A percentile compares a stretch with the other conserved stretches of the same genome.
These are phyloP conservation scores for Phoxinus dragarum DNA, from an alignment of 2,797 vertebrate genomes.

Conservation along the genomic window DNA sequence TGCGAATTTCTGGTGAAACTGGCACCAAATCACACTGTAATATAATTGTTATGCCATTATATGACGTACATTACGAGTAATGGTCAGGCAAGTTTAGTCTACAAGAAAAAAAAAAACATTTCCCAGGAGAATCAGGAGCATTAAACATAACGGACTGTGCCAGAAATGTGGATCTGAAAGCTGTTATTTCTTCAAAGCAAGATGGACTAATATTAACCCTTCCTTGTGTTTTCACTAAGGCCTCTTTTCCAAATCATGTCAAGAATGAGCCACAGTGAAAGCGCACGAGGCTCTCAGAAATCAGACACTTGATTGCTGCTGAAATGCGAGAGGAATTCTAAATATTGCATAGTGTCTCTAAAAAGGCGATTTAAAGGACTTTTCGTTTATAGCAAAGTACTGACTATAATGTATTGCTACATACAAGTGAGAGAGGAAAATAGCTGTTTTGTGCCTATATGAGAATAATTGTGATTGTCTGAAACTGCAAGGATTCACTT, in stretches of 20 bases:
- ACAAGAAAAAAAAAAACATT: not conserved
- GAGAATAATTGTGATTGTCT: not conserved
- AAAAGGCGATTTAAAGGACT: not conserved
- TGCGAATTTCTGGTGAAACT: not conserved
- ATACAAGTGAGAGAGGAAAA: not conserved
- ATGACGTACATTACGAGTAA: not conserved
- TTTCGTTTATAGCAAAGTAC: not conserved
- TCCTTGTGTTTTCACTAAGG: not conserved
- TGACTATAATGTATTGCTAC: slow-evolving; percentile 1
- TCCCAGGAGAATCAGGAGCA: not conserved
- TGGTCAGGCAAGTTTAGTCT: not conserved
- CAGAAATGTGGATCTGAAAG: not conserved
- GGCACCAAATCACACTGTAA: not conserved
- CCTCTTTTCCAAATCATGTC: slow-evolving; percentile 21
- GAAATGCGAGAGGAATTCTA: slow-evolving; percentile 13
- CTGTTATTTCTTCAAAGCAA: not conserved
- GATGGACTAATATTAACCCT: not conserved
- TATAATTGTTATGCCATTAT: not conserved
- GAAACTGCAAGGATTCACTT: not conserved
- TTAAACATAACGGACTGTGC: not conserved
- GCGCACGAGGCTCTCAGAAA: not conserved
- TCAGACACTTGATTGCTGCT: slow-evolving; percentile 21
- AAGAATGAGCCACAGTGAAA: slow-evolving; percentile 17
- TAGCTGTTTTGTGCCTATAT: not conserved
- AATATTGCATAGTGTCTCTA: not conserved